Percentiles rank a stretch among this genome's conserved stretches.
phyloP scores from a whole-genome alignment of 2,888 invertebrate species.

The Caenorhabditis sp. region DNA sequence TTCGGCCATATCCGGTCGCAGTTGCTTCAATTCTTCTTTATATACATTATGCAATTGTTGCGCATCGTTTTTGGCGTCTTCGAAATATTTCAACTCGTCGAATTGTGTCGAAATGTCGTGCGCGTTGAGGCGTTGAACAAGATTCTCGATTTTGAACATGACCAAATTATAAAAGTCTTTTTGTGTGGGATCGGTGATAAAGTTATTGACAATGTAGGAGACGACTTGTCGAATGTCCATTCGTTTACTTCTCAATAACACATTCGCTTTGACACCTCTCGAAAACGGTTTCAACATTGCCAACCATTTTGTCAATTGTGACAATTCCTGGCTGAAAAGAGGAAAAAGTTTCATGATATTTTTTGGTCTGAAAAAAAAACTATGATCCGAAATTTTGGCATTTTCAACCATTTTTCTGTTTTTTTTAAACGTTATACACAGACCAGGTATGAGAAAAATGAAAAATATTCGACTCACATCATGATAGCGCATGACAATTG shows the following conservation, averaged over 20 bases:
- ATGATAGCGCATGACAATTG: conserved; percentile 9
- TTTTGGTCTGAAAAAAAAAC: too few relatives aligned
- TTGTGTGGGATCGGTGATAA: background rate
- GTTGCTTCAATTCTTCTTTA: background rate
- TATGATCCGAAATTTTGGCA: too few relatives aligned
- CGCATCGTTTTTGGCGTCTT: conserved; percentile 3
- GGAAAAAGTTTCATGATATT: background rate
- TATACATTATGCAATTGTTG: background rate
- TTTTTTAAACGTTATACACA: too few relatives aligned
- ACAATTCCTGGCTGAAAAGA: conserved; percentile 28
- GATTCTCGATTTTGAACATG: background rate
- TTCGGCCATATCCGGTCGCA: background rate
- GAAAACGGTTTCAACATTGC: conserved; percentile 26
- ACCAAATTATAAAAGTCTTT: background rate
- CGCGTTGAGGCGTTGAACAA: background rate
- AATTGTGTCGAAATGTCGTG: background rate
- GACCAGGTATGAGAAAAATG: too few relatives aligned
- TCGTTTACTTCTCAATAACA: conserved; percentile 19
- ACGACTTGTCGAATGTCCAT: conserved; percentile 19
- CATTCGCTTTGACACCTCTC: conserved; percentile 19
- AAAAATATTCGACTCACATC: conserved; percentile 14
- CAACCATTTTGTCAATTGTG: conserved; percentile 33
- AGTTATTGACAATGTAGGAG: background rate
- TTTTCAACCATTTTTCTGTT: too few relatives aligned
- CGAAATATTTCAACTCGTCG: conserved; percentile 1